phyloP scores from a whole-genome alignment of 2,888 invertebrate species.

The Acrobasis suavella region DNA sequence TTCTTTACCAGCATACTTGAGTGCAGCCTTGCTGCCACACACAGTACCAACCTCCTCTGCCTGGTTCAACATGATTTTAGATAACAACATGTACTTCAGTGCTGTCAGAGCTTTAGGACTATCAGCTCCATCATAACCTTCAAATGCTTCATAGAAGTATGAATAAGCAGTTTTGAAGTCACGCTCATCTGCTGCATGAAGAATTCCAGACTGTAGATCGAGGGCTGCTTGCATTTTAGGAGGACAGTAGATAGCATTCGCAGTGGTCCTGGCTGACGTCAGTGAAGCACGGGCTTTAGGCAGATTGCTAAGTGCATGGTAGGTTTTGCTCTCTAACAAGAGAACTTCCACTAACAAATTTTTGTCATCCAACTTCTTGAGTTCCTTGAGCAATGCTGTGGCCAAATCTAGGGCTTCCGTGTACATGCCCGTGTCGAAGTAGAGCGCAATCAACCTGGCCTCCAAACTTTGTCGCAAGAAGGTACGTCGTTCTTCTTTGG shows the following conservation, averaged over 20 bases:
- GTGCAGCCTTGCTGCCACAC: conserved; percentile 97
- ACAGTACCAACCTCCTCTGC: conserved; percentile 98
- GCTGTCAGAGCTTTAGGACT: conserved; percentile 95
- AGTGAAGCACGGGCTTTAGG: conserved; percentile 98
- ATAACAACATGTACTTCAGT: conserved; percentile 99
- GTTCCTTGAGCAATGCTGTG: conserved; percentile 93
- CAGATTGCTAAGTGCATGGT: conserved; percentile 97
- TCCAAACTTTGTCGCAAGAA: conserved; percentile 98
- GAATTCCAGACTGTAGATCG: conserved; percentile 98
- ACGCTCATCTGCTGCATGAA: conserved; percentile 99
- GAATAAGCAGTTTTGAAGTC: conserved; percentile 99
- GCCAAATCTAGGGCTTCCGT: conserved; percentile 92
- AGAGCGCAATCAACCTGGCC: conserved; percentile 96
- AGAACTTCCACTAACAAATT: conserved; percentile 99
- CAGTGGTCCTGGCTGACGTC: conserved; percentile 99
- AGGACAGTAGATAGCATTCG: conserved; percentile 99
- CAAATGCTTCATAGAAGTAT: conserved; percentile 99
- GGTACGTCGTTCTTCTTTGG: conserved; percentile 97
- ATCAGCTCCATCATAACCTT: conserved; percentile 98
- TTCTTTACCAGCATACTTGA: conserved; percentile 97
- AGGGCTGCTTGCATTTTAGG: conserved; percentile 99
- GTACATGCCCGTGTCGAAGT: conserved; percentile 95
- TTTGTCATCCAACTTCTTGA: conserved; percentile 99
- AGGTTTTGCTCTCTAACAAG: conserved; percentile 98
- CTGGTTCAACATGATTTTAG: conserved; percentile 98